These are phyloP conservation scores for Podarcis siculus DNA, from an alignment of 2,797 vertebrate species.

Conservation along the genomic window DNA sequence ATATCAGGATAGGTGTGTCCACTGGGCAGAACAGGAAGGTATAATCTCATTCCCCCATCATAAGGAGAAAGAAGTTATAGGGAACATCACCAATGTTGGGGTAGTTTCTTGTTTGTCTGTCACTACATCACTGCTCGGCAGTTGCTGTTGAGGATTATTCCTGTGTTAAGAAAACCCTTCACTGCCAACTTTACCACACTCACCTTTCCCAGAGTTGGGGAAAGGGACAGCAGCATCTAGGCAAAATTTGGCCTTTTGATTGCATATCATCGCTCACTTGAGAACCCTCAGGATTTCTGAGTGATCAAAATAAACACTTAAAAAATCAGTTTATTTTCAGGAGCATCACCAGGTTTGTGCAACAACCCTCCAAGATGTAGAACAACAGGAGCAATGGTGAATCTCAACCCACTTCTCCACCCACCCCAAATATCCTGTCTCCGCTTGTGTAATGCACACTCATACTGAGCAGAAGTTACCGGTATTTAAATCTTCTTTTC, in stretches of 20 bases:
- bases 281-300: not conserved
- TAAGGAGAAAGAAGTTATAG: too few relatives aligned
- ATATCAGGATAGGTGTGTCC: not conserved
- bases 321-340: not conserved
- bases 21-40: not conserved
- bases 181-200: too few relatives aligned
- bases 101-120: not conserved
- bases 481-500: constrained; percentile 50
- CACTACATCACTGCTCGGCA: too few relatives aligned
- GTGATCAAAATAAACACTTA: not conserved
- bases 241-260: not conserved
- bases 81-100: not conserved
- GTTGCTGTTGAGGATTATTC: not conserved
- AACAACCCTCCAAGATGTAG: too few relatives aligned
- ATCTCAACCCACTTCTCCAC: not conserved
- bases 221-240: too few relatives aligned
- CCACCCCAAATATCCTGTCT: not conserved
- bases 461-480: constrained; percentile 45
- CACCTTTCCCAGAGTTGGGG: not conserved
- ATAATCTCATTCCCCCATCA: not conserved
- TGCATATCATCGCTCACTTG: too few relatives aligned
- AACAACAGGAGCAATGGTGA: not conserved
- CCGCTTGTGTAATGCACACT: constrained; percentile 30
- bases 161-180: not conserved
- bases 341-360: not conserved